Conservation (phyloP, 2,113 vertebrate species). For the Aphyosemion australe region DNA sequence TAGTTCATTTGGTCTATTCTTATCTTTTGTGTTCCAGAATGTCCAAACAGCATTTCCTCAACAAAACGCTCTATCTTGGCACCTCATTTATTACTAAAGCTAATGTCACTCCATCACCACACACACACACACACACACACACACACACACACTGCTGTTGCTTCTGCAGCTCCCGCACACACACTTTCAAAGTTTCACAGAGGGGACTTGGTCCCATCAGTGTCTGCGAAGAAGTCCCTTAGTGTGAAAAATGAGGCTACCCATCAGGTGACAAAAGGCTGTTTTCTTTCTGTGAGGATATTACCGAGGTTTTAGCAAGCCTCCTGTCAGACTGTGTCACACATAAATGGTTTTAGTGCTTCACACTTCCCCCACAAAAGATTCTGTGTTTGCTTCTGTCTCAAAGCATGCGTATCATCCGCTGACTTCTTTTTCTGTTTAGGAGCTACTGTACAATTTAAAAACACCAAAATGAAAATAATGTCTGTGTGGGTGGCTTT, state of each 20-base stretch:
- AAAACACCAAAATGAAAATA: constrained; percentile 39
- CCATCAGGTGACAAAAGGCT: constrained; percentile 50
- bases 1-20: constrained; percentile 3
- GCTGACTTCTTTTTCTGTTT: constrained; percentile 26
- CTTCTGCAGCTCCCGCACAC: constrained; percentile 26
- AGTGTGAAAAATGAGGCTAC: constrained; percentile 54
- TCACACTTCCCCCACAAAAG: constrained; percentile 31
- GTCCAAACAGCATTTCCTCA: constrained; percentile 27
- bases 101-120: constrained; percentile 56
- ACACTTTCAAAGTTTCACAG: constrained; percentile 42
- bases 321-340: constrained; percentile 44
- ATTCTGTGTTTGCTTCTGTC: constrained; percentile 35
- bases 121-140: too few relatives aligned
- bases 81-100: constrained; percentile 63
- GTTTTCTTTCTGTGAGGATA: constrained; percentile 54
- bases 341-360: constrained; percentile 48
- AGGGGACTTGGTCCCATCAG: constrained; percentile 34
- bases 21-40: constrained; percentile 18
- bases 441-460: not conserved
- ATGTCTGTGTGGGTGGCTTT: constrained; percentile 18
- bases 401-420: constrained; percentile 26
- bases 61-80: not conserved
- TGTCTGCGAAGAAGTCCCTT: constrained; percentile 35
- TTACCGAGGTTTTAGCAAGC: constrained; percentile 41
- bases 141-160: constrained; percentile 35